These are phyloP conservation scores for Tetramorium bicarinatum DNA, from an alignment of 2,888 invertebrate genomes.

Conservation along the genomic window DNA sequence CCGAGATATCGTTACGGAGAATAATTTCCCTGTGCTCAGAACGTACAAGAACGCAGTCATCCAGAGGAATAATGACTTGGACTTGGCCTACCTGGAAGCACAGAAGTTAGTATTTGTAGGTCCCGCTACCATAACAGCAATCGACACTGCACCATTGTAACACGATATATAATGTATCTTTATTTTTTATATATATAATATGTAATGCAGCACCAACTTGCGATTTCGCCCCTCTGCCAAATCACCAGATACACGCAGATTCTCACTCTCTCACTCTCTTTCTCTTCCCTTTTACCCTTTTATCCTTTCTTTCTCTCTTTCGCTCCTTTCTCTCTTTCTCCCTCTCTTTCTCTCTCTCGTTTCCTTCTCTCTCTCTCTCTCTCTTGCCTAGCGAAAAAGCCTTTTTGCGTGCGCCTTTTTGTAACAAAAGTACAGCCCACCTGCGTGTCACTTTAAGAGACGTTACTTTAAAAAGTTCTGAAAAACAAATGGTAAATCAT, in stretches of 20 bases:
- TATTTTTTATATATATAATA: conserved; percentile 61
- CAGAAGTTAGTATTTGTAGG: conserved; percentile 86
- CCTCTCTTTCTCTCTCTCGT: conserved; percentile 52
- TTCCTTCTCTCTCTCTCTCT: conserved; percentile 43
- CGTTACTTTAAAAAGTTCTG: neutral
- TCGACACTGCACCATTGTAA: conserved; percentile 86
- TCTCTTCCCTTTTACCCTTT: conserved; percentile 57
- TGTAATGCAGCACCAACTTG: conserved; percentile 83
- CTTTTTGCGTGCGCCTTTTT: conserved; percentile 53
- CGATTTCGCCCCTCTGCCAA: conserved; percentile 83
- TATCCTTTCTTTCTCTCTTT: conserved; percentile 44
- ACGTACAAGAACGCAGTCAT: conserved; percentile 65
- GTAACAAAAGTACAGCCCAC: conserved; percentile 14
- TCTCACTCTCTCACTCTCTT: conserved; percentile 62
- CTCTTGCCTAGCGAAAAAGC: conserved; percentile 61
- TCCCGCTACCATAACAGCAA: conserved; percentile 86
- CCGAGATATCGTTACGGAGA: neutral
- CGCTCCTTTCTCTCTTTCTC: conserved; percentile 4
- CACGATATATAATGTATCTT: conserved; percentile 75
- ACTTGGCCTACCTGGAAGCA: conserved; percentile 87
- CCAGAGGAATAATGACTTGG: conserved; percentile 85
- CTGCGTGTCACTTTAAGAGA: neutral
- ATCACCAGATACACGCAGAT: conserved; percentile 82
- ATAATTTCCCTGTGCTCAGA: conserved; percentile 44
- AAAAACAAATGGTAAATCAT: neutral